These are phyloP conservation scores for Emmelina monodactyla DNA, from an alignment of 2,888 invertebrate genomes.

Conservation along the genomic window DNA sequence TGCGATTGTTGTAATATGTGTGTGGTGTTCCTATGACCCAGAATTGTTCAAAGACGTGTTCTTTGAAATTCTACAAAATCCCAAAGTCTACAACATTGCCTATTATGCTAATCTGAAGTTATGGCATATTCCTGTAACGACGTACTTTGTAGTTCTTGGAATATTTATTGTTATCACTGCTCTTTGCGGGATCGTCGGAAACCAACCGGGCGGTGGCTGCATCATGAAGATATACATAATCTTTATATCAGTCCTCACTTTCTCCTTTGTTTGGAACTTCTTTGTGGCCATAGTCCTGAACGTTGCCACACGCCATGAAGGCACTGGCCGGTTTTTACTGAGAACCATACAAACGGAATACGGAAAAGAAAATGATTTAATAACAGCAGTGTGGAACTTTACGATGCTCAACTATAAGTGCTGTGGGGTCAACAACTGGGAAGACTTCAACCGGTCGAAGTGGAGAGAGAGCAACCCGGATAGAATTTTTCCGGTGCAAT, in stretches of 20 bases:
- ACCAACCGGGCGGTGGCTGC: constrained; percentile 44
- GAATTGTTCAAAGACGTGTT: constrained; percentile 49
- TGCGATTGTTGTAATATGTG: constrained; percentile 31
- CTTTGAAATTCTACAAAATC: constrained; percentile 42
- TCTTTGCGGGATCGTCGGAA: constrained; percentile 47
- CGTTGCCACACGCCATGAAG: constrained; percentile 35
- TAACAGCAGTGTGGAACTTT: constrained; percentile 38
- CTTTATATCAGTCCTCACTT: constrained; percentile 30
- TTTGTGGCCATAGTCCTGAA: constrained; percentile 43
- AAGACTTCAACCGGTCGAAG: constrained; percentile 33
- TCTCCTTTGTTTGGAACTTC: constrained; percentile 36
- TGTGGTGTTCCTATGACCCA: constrained; percentile 46
- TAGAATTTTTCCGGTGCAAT: constrained; percentile 37
- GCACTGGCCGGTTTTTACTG: constrained; percentile 26
- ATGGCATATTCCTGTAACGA: constrained; percentile 39
- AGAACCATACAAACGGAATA: constrained; percentile 29
- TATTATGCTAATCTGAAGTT: constrained; percentile 40
- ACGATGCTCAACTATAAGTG: constrained; percentile 45
- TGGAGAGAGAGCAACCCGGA: constrained; percentile 33
- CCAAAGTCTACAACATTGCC: constrained; percentile 30
- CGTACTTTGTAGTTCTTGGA: constrained; percentile 34
- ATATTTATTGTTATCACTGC: constrained; percentile 37
- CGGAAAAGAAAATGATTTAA: constrained; percentile 40
- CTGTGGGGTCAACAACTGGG: constrained; percentile 36
- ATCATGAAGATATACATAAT: constrained; percentile 47